Evolutionary conservation across 2,113 vertebrate species (phyloP).

Genomic region (Saguinus midas): DNA sequence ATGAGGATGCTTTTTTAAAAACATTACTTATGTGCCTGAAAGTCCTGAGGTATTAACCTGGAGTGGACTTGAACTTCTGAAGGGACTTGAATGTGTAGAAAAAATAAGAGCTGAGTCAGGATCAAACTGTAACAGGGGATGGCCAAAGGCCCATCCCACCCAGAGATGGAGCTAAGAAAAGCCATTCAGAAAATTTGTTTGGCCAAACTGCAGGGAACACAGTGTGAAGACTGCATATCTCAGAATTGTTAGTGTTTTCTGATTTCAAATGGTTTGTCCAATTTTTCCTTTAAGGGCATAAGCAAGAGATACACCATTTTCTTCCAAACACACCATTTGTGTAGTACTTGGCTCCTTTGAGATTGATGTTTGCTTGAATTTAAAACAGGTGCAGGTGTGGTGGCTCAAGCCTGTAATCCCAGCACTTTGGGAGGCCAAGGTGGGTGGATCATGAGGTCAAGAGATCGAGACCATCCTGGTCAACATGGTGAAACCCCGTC

Average conservation of each 20-base stretch:
- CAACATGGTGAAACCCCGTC: no score
- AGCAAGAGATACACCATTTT: background rate
- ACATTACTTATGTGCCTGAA: background rate
- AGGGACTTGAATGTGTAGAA: background rate
- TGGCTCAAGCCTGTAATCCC: no score
- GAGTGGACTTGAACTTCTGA: background rate
- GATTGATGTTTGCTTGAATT: background rate
- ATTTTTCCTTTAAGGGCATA: background rate
- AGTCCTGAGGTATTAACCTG: background rate
- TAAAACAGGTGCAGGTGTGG: background rate
- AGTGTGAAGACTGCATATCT: background rate
- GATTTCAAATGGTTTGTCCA: background rate
- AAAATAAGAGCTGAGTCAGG: background rate
- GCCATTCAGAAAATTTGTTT: background rate
- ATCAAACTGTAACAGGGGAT: background rate
- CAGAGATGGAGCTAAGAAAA: background rate
- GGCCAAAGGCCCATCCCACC: background rate
- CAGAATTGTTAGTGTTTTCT: background rate
- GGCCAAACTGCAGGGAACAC: background rate
- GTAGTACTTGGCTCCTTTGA: background rate
- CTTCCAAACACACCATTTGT: background rate
- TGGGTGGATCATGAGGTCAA: no score
- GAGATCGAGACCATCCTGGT: no score
- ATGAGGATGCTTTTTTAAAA: background rate
- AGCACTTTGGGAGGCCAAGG: no score